These are phyloP conservation scores for Mactromeris polynyma DNA, from an alignment of 2,888 invertebrate species.

Conservation along the genomic window DNA sequence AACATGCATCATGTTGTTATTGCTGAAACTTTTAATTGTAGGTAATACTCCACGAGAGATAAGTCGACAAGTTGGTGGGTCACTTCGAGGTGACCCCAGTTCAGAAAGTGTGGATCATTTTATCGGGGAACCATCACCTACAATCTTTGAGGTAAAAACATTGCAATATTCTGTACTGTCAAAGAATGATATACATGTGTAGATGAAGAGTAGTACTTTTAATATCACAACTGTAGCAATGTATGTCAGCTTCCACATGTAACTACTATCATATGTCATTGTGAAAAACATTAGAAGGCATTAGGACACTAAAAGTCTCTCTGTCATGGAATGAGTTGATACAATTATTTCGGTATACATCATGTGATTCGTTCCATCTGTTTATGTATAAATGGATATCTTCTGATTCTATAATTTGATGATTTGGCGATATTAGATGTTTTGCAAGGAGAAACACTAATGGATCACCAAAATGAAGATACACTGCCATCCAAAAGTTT, in stretches of 20 bases:
- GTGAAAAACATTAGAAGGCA: not conserved
- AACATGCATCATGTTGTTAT: not conserved
- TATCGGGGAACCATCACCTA: slow-evolving; percentile 70
- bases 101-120: slow-evolving; percentile 69
- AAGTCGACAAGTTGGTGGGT: slow-evolving; percentile 67
- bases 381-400: no score
- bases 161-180: not conserved
- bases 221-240: slow-evolving; percentile 13
- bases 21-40: slow-evolving; percentile 35
- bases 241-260: slow-evolving; percentile 1
- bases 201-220: not conserved
- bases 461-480: no score
- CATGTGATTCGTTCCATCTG: no score
- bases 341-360: no score
- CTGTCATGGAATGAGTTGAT: no score
- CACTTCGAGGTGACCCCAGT: slow-evolving; percentile 58
- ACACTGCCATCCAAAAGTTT: no score
- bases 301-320: no score
- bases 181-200: not conserved
- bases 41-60: slow-evolving; percentile 71
- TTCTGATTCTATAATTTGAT: no score
- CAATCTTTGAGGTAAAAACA: slow-evolving; percentile 71
- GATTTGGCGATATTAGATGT: no score
- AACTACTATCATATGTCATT: not conserved
- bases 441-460: no score